Percentiles rank a stretch among this genome's conserved stretches.
Evolutionary conservation across 2,888 invertebrate species (phyloP).

Genomic region (Drosophila meridionalis): DNA sequence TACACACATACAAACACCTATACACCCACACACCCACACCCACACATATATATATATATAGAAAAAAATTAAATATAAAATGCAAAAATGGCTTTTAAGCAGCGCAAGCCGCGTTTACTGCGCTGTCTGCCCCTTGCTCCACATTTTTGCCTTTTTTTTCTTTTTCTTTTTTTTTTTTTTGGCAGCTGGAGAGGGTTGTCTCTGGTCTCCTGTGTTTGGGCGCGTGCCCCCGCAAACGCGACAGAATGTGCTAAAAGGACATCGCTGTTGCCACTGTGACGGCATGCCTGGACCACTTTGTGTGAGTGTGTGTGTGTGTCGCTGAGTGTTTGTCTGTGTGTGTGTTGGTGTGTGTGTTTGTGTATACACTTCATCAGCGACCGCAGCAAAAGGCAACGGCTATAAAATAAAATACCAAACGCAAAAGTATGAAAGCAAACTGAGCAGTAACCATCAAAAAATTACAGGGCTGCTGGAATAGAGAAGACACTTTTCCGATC

Average conservation of each 20-base stretch:
- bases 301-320: constrained; percentile 31
- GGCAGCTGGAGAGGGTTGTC: constrained; percentile 16
- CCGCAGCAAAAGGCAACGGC: constrained; percentile 60
- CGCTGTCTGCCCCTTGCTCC: constrained; percentile 6
- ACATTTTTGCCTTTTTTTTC: neutral
- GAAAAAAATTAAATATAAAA: constrained; percentile 76
- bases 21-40: neutral
- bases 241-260: constrained; percentile 70
- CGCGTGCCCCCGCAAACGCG: constrained; percentile 33
- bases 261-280: constrained; percentile 58
- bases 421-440: constrained; percentile 32
- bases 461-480: neutral
- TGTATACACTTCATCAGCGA: constrained; percentile 78
- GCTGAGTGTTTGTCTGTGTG: constrained; percentile 2
- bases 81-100: constrained; percentile 79
- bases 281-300: constrained; percentile 10
- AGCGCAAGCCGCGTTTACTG: constrained; percentile 73
- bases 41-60: neutral
- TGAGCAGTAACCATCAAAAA: constrained; percentile 25
- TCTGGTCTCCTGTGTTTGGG: constrained; percentile 6
- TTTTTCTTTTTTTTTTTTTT: constrained; percentile 8
- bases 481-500: too few relatives aligned
- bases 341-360: constrained; percentile 20
- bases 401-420: constrained; percentile 45
- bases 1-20: neutral